A percentile compares a stretch with the other conserved stretches of the same genome.
Conservation (phyloP, 2,888 invertebrate genomes). For the Rhynchonema sp. region DNA sequence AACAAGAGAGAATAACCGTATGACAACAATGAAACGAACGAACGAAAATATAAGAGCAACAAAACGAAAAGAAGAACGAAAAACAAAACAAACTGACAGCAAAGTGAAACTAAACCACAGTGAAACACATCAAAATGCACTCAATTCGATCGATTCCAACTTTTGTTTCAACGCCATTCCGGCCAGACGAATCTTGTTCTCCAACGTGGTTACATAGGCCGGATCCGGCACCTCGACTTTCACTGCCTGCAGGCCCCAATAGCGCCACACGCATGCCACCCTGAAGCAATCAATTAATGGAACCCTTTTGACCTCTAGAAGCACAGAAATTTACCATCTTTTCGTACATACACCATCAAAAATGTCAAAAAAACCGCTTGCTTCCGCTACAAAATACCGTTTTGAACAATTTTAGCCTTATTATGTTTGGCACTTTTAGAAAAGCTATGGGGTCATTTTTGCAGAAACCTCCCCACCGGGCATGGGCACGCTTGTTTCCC, state of each 20-base stretch:
- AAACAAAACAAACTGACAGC: neutral
- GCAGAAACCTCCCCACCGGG: no score
- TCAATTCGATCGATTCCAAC: neutral
- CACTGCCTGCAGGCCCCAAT: slow-evolving; percentile 4
- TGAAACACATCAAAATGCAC: neutral
- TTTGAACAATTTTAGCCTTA: no score
- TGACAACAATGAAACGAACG: neutral
- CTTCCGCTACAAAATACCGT: no score
- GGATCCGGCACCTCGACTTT: neutral
- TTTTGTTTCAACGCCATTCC: neutral
- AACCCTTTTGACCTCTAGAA: no score
- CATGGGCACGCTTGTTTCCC: no score
- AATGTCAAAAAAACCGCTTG: no score
- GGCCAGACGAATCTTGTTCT: neutral
- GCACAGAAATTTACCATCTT: no score
- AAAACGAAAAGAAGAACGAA: neutral
- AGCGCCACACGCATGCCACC: neutral
- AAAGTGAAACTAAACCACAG: neutral
- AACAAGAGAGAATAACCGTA: no score
- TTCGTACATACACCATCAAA: no score
- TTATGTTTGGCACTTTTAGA: no score
- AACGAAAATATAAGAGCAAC: neutral
- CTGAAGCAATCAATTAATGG: no score
- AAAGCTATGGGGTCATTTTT: no score
- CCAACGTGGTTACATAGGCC: neutral